A percentile compares a stretch with the other conserved stretches of the same genome.
Evolutionary conservation across 2,888 invertebrate species (phyloP).

Genomic region (Eristalis arbustorum): DNA sequence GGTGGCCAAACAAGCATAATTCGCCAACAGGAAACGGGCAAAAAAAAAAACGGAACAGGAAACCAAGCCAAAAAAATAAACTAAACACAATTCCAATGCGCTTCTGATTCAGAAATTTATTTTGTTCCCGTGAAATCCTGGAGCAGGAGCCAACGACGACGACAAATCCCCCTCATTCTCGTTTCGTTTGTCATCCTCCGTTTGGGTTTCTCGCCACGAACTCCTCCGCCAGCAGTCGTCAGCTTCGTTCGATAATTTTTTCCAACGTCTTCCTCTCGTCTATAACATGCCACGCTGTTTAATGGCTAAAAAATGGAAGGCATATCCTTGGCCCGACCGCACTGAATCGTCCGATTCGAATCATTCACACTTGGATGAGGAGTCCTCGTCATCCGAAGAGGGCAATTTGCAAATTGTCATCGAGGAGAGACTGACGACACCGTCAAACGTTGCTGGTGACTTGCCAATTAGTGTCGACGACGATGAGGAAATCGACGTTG

Average conservation of each 20-base stretch:
- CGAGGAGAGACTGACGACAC: slow-evolving; percentile 46
- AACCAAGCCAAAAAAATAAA: background rate
- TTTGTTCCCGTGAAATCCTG: slow-evolving; percentile 53
- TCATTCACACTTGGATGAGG: slow-evolving; percentile 69
- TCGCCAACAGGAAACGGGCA: background rate
- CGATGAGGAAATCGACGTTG: slow-evolving; percentile 93
- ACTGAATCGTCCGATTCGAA: slow-evolving; percentile 77
- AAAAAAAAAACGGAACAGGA: slow-evolving; percentile 8
- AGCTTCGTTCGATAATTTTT: slow-evolving; percentile 41
- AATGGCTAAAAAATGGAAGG: slow-evolving; percentile 98
- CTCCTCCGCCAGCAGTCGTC: slow-evolving; percentile 16
- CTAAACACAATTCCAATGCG: slow-evolving; percentile 32
- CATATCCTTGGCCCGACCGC: slow-evolving; percentile 88
- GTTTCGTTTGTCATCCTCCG: slow-evolving; percentile 57
- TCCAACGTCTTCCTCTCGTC: slow-evolving; percentile 37
- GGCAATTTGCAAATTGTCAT: slow-evolving; percentile 71
- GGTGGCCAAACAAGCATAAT: slow-evolving; percentile 59
- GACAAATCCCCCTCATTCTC: slow-evolving; percentile 63
- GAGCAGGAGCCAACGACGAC: slow-evolving; percentile 67
- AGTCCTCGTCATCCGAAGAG: slow-evolving; percentile 64
- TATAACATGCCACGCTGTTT: slow-evolving; percentile 94
- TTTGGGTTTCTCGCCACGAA: slow-evolving; percentile 42
- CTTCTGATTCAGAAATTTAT: slow-evolving; percentile 72
- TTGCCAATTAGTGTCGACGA: slow-evolving; percentile 83
- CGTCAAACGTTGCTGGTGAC: slow-evolving; percentile 61